Conservation (phyloP, 2,797 vertebrate genomes). For the Pipistrellus pipistrellus region DNA sequence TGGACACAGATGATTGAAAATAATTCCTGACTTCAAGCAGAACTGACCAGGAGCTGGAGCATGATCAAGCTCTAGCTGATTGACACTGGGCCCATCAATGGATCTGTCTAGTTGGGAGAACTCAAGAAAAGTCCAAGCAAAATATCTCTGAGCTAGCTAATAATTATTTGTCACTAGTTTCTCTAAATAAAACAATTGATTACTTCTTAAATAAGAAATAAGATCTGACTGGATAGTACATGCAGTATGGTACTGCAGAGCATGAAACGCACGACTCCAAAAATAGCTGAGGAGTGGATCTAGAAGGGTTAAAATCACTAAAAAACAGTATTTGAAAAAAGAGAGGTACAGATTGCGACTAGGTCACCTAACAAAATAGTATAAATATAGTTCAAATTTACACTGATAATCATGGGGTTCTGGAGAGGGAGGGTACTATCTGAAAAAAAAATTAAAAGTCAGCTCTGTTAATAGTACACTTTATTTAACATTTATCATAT, state of each 20-base stretch:
- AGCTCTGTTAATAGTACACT: neutral
- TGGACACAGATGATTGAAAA: neutral
- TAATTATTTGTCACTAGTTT: neutral
- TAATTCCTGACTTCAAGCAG: conserved; percentile 21
- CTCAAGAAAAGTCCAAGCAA: neutral
- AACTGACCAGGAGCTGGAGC: neutral
- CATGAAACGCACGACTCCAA: rapidly evolving
- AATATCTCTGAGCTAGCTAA: neutral
- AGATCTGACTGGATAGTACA: neutral
- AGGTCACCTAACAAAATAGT: neutral
- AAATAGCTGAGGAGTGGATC: neutral
- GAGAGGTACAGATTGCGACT: neutral
- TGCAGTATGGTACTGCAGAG: neutral
- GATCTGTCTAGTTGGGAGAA: neutral
- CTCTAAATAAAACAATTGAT: neutral
- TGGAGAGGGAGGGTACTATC: neutral
- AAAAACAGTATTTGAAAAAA: neutral
- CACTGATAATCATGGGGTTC: neutral
- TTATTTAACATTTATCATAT: neutral
- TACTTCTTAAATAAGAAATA: conserved; percentile 1
- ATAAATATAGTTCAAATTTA: neutral
- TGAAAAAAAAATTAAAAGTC: neutral
- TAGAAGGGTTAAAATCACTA: neutral
- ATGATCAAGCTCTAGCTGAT: neutral
- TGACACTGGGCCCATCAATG: neutral